A percentile compares a stretch with the other conserved stretches of the same genome.
These are phyloP conservation scores for Drosophila tanythrix DNA, from an alignment of 2,888 invertebrate species.

Conservation along the genomic window DNA sequence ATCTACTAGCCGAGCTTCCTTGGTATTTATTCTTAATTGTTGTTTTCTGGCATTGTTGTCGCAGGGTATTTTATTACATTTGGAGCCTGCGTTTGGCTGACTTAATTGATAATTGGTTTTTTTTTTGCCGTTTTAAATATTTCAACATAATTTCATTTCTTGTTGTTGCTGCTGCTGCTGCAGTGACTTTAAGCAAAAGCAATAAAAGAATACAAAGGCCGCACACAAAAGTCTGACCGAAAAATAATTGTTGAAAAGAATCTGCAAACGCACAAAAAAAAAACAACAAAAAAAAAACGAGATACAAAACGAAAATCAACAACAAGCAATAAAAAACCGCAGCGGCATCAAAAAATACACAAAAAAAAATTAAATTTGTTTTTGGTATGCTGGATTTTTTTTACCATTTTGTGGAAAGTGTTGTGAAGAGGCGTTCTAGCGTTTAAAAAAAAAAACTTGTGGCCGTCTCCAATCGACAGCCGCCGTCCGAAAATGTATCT, in stretches of 20 bases:
- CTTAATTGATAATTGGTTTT: conserved; percentile 82
- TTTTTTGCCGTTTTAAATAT: conserved; percentile 65
- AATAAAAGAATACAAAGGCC: conserved; percentile 53
- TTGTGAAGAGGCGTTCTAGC: conserved; percentile 84
- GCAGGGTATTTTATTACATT: conserved; percentile 69
- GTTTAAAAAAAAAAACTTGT: conserved; percentile 72
- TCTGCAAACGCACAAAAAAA: conserved; percentile 59
- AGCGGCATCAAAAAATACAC: conserved; percentile 53
- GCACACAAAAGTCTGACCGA: conserved; percentile 43
- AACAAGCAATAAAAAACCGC: conserved; percentile 74
- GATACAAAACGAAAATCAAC: conserved; percentile 53
- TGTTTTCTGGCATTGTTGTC: conserved; percentile 50
- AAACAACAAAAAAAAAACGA: conserved; percentile 20
- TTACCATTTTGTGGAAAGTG: conserved; percentile 71
- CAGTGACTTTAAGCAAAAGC: conserved; percentile 47
- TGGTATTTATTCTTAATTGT: conserved; percentile 26
- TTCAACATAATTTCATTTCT: conserved; percentile 74
- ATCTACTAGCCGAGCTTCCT: not conserved
- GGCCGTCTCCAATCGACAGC: conserved; percentile 71
- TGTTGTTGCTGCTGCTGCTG: conserved; percentile 40
- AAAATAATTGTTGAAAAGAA: conserved; percentile 78
- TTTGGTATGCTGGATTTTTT: conserved; percentile 28
- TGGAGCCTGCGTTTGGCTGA: conserved; percentile 66
- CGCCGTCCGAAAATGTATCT: conserved; percentile 64
- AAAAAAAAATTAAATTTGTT: conserved; percentile 33